Evolutionary conservation across 2,888 invertebrate species (phyloP).

Genomic region (Ormia ochracea): DNA sequence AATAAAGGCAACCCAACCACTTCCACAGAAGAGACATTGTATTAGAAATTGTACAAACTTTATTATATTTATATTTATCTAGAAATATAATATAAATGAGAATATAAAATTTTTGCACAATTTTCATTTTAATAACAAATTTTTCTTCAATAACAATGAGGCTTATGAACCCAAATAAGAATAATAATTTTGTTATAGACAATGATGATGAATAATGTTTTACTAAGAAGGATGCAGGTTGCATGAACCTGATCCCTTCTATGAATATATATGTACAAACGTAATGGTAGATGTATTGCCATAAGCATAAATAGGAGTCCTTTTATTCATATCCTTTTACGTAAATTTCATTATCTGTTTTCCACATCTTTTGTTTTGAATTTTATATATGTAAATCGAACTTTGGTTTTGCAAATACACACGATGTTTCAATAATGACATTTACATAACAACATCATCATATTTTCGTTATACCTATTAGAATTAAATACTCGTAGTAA

Average conservation of each 20-base stretch:
- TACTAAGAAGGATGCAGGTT: conserved; percentile 5
- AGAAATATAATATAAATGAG: conserved; percentile 3
- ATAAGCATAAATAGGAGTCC: neutral
- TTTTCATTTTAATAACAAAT: conserved; percentile 45
- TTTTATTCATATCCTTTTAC: conserved; percentile 9
- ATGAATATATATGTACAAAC: too few relatives aligned
- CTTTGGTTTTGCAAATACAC: neutral
- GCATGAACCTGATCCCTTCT: neutral
- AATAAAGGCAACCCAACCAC: neutral
- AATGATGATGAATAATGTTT: conserved; percentile 6
- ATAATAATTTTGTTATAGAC: neutral
- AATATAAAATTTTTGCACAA: conserved; percentile 54
- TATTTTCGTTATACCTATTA: too few relatives aligned
- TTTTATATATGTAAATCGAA: neutral
- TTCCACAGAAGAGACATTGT: too few relatives aligned
- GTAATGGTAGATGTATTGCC: neutral
- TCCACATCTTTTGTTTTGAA: neutral
- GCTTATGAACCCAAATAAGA: conserved; percentile 22
- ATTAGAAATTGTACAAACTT: too few relatives aligned
- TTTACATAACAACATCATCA: too few relatives aligned
- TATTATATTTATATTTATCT: conserved; percentile 36
- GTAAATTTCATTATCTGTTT: conserved; percentile 29
- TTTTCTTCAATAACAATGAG: conserved; percentile 36
- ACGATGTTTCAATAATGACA: conserved; percentile 18
- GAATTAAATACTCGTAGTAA: too few relatives aligned